Conservation (phyloP, 1,140 invertebrate species). For the Akabosia matsudoensis region DNA sequence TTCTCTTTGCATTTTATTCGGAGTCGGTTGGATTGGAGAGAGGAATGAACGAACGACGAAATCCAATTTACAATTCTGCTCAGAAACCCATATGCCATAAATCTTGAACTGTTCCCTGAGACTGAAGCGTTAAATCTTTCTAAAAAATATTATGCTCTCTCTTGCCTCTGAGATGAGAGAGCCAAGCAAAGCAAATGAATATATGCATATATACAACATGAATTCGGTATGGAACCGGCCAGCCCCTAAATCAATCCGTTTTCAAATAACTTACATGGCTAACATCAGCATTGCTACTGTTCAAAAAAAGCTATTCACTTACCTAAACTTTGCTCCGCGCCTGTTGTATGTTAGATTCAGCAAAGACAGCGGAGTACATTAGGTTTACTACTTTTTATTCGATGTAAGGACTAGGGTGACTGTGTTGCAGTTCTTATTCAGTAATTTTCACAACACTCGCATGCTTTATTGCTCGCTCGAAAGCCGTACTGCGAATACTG, state of each 20-base stretch:
- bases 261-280: constrained; percentile 17
- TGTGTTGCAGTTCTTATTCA: too few species aligned
- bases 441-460: too few species aligned
- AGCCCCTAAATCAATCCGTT: constrained; percentile 18
- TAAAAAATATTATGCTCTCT: constrained; percentile 5
- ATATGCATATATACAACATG: neutral
- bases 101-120: constrained; percentile 15
- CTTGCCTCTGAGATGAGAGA: neutral
- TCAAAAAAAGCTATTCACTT: neutral
- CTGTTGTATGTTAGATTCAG: too few species aligned
- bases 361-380: neutral
- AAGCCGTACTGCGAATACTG: neutral
- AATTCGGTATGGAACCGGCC: neutral
- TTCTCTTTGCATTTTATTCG: constrained; percentile 8
- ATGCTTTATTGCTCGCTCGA: neutral
- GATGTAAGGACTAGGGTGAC: too few species aligned
- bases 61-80: constrained; percentile 19
- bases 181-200: neutral
- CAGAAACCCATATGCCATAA: constrained; percentile 18
- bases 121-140: constrained; percentile 19
- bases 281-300: constrained; percentile 18
- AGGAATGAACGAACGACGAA: constrained; percentile 6
- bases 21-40: neutral
- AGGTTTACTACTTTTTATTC: neutral
- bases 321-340: neutral